Evolutionary conservation across 1,140 invertebrate species (phyloP).

Genomic region (Holcopasites calliopsidis): DNA sequence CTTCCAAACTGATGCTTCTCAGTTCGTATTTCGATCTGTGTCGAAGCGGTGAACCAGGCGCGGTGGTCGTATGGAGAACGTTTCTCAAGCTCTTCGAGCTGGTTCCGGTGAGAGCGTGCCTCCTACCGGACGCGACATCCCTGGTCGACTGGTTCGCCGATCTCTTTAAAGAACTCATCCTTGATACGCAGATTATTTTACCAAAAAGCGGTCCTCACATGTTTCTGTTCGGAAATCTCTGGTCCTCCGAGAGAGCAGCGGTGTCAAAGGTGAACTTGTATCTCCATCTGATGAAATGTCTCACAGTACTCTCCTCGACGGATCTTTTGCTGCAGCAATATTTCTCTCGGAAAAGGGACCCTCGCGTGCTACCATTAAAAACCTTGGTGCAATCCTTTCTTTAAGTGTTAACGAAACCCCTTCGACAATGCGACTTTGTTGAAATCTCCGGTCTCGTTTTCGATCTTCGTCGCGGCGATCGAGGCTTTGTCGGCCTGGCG

Average conservation of each 20-base stretch:
- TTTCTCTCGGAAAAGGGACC: too few relatives aligned
- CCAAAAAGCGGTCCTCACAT: background rate
- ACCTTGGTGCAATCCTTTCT: too few relatives aligned
- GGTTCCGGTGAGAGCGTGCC: constrained; percentile 67
- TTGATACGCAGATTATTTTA: background rate
- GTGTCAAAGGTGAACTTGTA: too few relatives aligned
- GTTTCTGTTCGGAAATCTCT: background rate
- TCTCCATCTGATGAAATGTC: too few relatives aligned
- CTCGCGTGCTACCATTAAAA: too few relatives aligned
- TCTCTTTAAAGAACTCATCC: constrained; percentile 71
- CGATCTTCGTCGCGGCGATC: too few relatives aligned
- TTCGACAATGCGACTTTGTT: too few relatives aligned
- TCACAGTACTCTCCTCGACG: too few relatives aligned
- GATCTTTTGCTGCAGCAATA: too few relatives aligned
- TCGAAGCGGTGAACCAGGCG: constrained; percentile 66
- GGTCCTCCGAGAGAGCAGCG: too few relatives aligned
- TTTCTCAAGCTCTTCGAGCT: constrained; percentile 69
- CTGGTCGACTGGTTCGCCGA: constrained; percentile 64
- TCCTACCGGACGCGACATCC: constrained; percentile 62
- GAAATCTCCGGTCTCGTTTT: too few relatives aligned
- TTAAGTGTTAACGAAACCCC: too few relatives aligned
- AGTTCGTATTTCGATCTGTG: constrained; percentile 76
- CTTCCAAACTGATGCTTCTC: constrained; percentile 78
- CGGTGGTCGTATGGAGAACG: constrained; percentile 58
- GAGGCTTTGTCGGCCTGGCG: constrained; percentile 26